phyloP scores from a whole-genome alignment of 2,113 vertebrate species.

The Poecilia latipinna region DNA sequence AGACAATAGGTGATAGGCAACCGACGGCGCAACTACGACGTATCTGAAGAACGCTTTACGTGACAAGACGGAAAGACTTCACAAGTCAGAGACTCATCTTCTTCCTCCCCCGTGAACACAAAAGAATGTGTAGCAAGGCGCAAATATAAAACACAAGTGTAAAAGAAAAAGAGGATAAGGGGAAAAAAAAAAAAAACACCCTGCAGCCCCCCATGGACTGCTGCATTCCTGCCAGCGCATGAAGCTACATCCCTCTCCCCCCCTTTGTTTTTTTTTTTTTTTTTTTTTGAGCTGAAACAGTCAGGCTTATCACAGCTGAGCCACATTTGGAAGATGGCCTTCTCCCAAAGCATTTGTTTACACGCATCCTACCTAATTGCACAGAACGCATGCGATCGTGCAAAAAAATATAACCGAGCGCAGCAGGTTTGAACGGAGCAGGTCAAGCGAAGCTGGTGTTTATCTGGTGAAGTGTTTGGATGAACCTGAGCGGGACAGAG shows the following conservation, averaged over 20 bases:
- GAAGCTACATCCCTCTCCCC: conserved; percentile 32
- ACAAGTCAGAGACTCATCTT: conserved; percentile 59
- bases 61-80: conserved; percentile 64
- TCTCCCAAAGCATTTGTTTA: conserved; percentile 67
- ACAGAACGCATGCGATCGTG: conserved; percentile 18
- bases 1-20: conserved; percentile 12
- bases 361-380: conserved; percentile 41
- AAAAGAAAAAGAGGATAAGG: conserved; percentile 6
- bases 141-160: conserved; percentile 83
- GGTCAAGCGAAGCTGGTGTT: conserved; percentile 20
- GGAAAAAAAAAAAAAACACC: conserved; percentile 2
- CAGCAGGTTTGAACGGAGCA: conserved; percentile 11
- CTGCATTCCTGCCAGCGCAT: conserved; percentile 55
- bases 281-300: conserved; percentile 37
- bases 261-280: conserved; percentile 23
- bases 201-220: conserved; percentile 69
- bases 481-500: too few species aligned
- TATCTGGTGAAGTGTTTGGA: conserved; percentile 26
- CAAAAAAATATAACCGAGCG: conserved; percentile 65
- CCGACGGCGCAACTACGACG: conserved; percentile 21
- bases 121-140: conserved; percentile 80
- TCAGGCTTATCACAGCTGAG: conserved; percentile 55
- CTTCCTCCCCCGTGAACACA: conserved; percentile 66
- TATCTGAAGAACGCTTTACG: conserved; percentile 57
- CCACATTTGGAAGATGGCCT: conserved; percentile 56